phyloP scores from a whole-genome alignment of 1,140 invertebrate species.

The Bicyclus anynana region DNA sequence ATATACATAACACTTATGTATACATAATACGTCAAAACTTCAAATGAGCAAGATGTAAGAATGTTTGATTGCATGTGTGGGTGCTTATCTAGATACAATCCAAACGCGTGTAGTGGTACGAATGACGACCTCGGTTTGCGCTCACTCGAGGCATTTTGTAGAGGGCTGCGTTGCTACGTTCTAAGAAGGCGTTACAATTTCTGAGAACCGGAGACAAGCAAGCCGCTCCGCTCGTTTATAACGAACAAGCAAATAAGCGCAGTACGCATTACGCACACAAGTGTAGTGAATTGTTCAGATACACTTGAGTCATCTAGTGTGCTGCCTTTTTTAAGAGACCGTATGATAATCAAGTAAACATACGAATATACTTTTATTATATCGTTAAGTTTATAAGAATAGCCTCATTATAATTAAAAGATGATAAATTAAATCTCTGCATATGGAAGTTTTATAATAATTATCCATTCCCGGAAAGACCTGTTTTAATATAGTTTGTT shows the following conservation, averaged over 20 bases:
- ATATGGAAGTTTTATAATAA: background rate
- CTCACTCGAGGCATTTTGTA: slow-evolving; percentile 63
- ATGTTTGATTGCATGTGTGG: slow-evolving; percentile 35
- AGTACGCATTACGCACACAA: slow-evolving; percentile 65
- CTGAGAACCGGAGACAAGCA: slow-evolving; percentile 72
- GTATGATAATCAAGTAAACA: background rate
- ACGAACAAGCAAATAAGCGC: slow-evolving; percentile 66
- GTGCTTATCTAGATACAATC: slow-evolving; percentile 53
- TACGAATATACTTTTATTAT: background rate
- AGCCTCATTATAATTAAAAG: background rate
- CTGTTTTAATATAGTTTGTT: background rate
- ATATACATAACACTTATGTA: background rate
- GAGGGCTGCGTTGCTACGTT: slow-evolving; percentile 67
- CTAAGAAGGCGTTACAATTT: slow-evolving; percentile 76
- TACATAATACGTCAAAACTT: background rate
- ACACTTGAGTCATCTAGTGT: slow-evolving; percentile 27
- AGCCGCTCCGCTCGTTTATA: slow-evolving; percentile 60
- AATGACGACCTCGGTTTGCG: slow-evolving; percentile 67
- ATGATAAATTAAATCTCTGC: background rate
- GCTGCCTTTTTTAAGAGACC: slow-evolving; percentile 11
- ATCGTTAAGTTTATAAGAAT: too few relatives aligned
- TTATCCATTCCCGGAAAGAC: background rate
- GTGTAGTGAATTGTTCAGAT: slow-evolving; percentile 24
- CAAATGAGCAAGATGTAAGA: slow-evolving; percentile 34
- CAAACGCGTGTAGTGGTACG: slow-evolving; percentile 51